Percentiles rank a stretch among this genome's conserved stretches.
phyloP scores from a whole-genome alignment of 2,113 vertebrate genomes.

The Amblyopsis rosae region DNA sequence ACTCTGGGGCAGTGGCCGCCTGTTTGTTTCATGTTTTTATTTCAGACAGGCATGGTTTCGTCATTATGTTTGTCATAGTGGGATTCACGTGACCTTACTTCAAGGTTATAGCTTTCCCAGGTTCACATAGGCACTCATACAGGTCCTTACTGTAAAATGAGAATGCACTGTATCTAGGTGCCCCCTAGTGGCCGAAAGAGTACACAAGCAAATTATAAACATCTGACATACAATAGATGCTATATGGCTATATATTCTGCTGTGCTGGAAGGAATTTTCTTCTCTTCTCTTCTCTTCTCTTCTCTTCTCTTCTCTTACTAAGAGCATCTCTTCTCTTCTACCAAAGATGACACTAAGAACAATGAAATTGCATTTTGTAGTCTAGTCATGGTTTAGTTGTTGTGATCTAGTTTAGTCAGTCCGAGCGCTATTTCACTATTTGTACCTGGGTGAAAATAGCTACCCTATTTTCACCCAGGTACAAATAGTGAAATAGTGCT shows the following conservation, averaged over 20 bases:
- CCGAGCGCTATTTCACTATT: too few species aligned
- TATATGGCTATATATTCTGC: not conserved
- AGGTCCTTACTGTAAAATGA: slow-evolving; percentile 2
- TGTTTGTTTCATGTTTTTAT: slow-evolving; percentile 7
- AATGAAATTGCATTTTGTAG: not conserved
- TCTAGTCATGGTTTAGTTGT: too few species aligned
- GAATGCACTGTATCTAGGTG: slow-evolving; percentile 66
- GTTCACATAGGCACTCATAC: slow-evolving; percentile 18
- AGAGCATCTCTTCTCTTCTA: not conserved
- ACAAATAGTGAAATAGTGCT: too few species aligned
- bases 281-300: too few species aligned
- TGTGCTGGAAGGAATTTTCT: too few species aligned
- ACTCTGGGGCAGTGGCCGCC: too few species aligned
- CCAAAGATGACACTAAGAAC: not conserved
- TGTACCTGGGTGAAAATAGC: too few species aligned
- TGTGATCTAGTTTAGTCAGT: too few species aligned
- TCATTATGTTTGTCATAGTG: not conserved
- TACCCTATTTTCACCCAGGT: too few species aligned
- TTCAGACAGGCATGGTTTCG: slow-evolving; percentile 10
- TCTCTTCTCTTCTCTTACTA: not conserved
- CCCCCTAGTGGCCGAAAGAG: slow-evolving; percentile 70
- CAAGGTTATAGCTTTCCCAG: slow-evolving; percentile 25
- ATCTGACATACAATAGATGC: not conserved
- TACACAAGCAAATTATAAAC: slow-evolving; percentile 17
- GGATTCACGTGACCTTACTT: slow-evolving; percentile 16